Evolutionary conservation across 2,113 vertebrate genomes (phyloP), one percentile per base, ranked within the genome.

Genomic region (Aphelocoma coerulescens): DNA sequence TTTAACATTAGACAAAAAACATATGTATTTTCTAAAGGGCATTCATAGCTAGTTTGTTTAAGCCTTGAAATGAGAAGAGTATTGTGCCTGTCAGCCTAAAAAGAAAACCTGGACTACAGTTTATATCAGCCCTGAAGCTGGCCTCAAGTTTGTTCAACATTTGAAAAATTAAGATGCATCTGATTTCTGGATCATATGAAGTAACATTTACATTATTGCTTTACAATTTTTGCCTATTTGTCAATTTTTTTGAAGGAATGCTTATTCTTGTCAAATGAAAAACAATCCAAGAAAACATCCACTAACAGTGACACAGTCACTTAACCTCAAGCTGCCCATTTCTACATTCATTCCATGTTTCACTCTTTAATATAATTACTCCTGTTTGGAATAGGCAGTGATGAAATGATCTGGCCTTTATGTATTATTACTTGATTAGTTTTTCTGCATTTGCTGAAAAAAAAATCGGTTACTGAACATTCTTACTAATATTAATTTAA

Each of bases 391-490:
- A 93, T 21, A 85, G 95, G 95, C 95, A 96, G 61, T 91, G 91
- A 98, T 89, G 61, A 96, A 97, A 85, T 95, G 43, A 95, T 86
- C 71, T 96, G 92, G 96, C 95, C 96, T 97, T 97, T 96, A 81
- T 44, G 39, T 82, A 96, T 81, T 92, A 75, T 62, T 89, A 67
- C 81, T 91, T 89, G 71, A 95, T 93, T 94, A 82, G 48, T 91
- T 85, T 96, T 91, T 85, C 55, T 6, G 10, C 75, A 85, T 91
- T 95, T 94, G 59, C 28, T 88, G 22, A 95, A 95, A 89, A 94
- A 23, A 93, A 88, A 89, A 96, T 51, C 73, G 91, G 27, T 43
- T 52, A 51, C 59, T 59, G 48, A 82, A 86, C 77, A 58, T 63
- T 88, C 37, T 79, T 78, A 76, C 46, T 82, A 78, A 91, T 91